These are phyloP conservation scores for Notodonta dromedarius DNA, from an alignment of 2,888 invertebrate species.

Conservation along the genomic window DNA sequence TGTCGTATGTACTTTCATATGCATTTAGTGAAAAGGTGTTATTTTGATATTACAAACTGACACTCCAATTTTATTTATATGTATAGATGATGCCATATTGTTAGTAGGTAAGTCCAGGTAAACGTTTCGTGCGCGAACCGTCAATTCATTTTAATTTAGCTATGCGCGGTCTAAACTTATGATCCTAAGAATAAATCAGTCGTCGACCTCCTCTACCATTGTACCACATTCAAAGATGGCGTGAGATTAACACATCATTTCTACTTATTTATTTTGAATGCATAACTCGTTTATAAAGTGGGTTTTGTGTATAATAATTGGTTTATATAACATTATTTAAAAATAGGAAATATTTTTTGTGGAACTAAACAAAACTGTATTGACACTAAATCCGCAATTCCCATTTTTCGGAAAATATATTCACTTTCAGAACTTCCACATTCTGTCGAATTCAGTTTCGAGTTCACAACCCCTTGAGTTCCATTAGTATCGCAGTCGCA, in stretches of 20 bases:
- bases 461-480: slow-evolving; percentile 28
- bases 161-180: slow-evolving; percentile 59
- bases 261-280: background rate
- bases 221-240: background rate
- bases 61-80: no score
- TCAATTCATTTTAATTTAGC: slow-evolving; percentile 68
- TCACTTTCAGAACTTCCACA: slow-evolving; percentile 10
- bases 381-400: no score
- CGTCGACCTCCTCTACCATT: slow-evolving; percentile 1
- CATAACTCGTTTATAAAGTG: background rate
- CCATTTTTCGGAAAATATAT: background rate
- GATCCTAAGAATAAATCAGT: slow-evolving; percentile 61
- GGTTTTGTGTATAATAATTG: no score
- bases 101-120: slow-evolving; percentile 36
- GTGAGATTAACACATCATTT: background rate
- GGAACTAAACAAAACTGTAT: no score
- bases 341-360: no score
- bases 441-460: slow-evolving; percentile 11
- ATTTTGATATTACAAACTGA: no score
- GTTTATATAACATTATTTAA: no score
- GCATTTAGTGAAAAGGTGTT: no score
- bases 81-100: no score
- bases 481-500: slow-evolving; percentile 38
- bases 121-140: slow-evolving; percentile 44
- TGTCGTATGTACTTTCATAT: no score